These are phyloP conservation scores for Microplitis deprimator DNA, from an alignment of 2,888 invertebrate species.

Conservation along the genomic window DNA sequence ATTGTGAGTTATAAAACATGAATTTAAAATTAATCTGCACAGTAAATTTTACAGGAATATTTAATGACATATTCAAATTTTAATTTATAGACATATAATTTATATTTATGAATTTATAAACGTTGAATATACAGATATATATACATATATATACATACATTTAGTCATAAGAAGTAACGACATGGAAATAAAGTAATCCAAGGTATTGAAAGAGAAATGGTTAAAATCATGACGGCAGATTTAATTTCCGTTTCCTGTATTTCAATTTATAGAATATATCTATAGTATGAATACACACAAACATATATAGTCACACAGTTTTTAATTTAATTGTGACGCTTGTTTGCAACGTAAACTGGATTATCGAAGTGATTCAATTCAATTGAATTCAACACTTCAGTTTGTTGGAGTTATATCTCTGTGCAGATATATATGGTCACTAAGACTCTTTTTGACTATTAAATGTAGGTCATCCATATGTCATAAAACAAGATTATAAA, in stretches of 20 bases:
- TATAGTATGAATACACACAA: background rate
- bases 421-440: background rate
- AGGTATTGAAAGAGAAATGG: slow-evolving; percentile 10
- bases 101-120: background rate
- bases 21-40: background rate
- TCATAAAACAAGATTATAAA: slow-evolving; percentile 24
- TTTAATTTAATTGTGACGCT: slow-evolving; percentile 4
- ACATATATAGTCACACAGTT: slow-evolving; percentile 1
- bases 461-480: slow-evolving; percentile 10
- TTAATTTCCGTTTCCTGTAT: slow-evolving; percentile 17
- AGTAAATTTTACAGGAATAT: background rate
- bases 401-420: background rate
- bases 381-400: background rate
- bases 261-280: background rate
- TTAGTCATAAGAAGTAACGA: background rate
- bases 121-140: background rate
- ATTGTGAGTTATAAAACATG: background rate
- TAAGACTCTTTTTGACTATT: slow-evolving; percentile 12
- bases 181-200: background rate
- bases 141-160: background rate
- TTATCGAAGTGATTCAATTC: background rate
- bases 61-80: background rate
- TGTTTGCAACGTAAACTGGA: slow-evolving; percentile 1
- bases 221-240: slow-evolving; percentile 27
- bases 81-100: background rate